Evolutionary conservation across 2,113 vertebrate species (phyloP), one percentile per base, ranked within the genome.

Genomic region (Otis tarda): DNA sequence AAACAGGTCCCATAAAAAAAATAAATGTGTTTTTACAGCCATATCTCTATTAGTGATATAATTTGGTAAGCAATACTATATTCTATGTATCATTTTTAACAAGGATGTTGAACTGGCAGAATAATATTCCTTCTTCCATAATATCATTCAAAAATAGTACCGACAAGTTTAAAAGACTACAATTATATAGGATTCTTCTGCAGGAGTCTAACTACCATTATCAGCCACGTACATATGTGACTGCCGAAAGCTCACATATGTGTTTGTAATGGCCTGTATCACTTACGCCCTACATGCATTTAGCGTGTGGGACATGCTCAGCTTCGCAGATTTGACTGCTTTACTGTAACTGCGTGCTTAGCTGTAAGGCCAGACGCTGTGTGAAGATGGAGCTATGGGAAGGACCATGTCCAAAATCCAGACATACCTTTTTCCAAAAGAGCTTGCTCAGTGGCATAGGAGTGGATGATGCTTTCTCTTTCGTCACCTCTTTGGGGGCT

Each of bases 371-470:
- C 7, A 8, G 6, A 1, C 0, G 1, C 45, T 16, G 12, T 7
- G 11, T 6, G 39, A 53, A 25, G n/a, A 25, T 11, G 60, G n/a
- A 82, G 16, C 13, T 12, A n/a, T 4, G 35, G 59, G 31, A 37
- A 10, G 18, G 59, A 57, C 20, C 67, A 37, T 24, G 55, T 79
- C 47, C 1, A 2, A 57, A 23, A 20, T 1, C 15, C 73, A 14
- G 50, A 78, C 95, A 12, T 87, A 98, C 98, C 98, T 98, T 98
- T 95, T 98, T 98, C 98, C 98, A 97, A 25, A 98, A 98, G 61
- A 98, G 96, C 57, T 98, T 98, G 93, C 98, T 96, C 61, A 98
- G 93, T 3, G 98, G 97, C 64, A 89, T 83, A 3, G 98, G 95
- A 10, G 97, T 56, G 37, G 98, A 95, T 6, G 95, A 94, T 4